A percentile compares a stretch with the other conserved stretches of the same genome.
phyloP scores from a whole-genome alignment of 2,113 vertebrate species.

The Illadopsis cleaveri region DNA sequence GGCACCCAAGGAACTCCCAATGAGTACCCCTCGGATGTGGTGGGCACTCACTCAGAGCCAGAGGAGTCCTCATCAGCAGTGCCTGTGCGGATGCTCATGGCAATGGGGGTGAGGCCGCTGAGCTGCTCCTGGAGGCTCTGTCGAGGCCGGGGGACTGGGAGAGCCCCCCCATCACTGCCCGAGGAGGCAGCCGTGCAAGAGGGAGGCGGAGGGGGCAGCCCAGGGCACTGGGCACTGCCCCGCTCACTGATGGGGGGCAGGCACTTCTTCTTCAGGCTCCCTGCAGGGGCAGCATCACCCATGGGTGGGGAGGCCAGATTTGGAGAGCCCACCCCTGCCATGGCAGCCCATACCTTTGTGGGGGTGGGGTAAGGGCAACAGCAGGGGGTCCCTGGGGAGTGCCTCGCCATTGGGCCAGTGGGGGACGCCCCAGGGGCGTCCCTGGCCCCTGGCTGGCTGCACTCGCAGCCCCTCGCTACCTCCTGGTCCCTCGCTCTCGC shows the following conservation, averaged over 20 bases:
- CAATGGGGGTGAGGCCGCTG: constrained; percentile 81
- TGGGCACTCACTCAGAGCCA: constrained; percentile 90
- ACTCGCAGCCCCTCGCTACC: constrained; percentile 46
- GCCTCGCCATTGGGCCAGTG: constrained; percentile 65
- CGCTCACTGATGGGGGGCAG: constrained; percentile 86
- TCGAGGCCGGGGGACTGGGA: constrained; percentile 31
- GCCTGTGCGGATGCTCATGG: constrained; percentile 86
- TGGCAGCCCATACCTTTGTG: constrained; percentile 79
- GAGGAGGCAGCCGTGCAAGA: constrained; percentile 66
- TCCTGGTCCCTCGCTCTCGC: constrained; percentile 60
- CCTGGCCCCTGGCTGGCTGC: constrained; percentile 21
- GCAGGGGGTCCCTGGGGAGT: constrained; percentile 55
- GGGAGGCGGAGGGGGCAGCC: constrained; percentile 33
- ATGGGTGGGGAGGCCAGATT: background rate
- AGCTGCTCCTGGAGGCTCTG: constrained; percentile 77
- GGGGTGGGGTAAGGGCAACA: constrained; percentile 76
- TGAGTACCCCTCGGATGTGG: background rate
- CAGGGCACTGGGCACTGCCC: constrained; percentile 78
- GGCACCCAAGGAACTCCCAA: background rate
- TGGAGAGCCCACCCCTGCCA: background rate
- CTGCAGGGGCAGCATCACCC: background rate
- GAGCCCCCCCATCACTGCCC: constrained; percentile 61
- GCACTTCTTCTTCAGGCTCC: constrained; percentile 24
- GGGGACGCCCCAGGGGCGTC: constrained; percentile 36
- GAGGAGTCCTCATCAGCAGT: constrained; percentile 90